Conservation (phyloP, 2,113 vertebrate species). For the Naja naja region DNA sequence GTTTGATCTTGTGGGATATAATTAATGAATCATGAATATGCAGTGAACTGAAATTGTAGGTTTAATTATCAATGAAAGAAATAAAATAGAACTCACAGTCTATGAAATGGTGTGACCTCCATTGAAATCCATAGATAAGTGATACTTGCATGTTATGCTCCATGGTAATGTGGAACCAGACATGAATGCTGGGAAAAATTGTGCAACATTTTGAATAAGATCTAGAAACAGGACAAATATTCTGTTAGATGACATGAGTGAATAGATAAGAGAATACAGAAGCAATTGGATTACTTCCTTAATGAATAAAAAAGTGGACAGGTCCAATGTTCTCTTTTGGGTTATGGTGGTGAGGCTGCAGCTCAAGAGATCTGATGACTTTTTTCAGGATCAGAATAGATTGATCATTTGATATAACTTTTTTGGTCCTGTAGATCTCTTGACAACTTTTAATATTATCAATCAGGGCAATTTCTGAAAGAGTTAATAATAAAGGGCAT, state of each 20-base stretch:
- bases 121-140: not conserved
- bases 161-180: not conserved
- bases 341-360: not conserved
- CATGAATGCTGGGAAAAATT: not conserved
- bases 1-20: not conserved
- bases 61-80: not conserved
- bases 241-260: not conserved
- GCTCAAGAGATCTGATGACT: not conserved
- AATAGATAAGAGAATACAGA: not conserved
- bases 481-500: not conserved
- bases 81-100: not conserved
- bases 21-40: not conserved
- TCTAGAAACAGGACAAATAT: not conserved
- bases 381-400: not conserved
- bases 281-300: not conserved
- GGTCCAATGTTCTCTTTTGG: not conserved
- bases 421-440: not conserved
- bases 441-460: not conserved
- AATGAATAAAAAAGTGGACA: not conserved
- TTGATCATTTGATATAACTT: not conserved
- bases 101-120: not conserved
- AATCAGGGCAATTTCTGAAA: not conserved
- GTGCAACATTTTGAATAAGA: not conserved
- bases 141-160: not conserved
- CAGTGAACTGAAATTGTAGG: not conserved